phyloP scores from a whole-genome alignment of 2,888 invertebrate genomes.

The Tipula confusa region DNA sequence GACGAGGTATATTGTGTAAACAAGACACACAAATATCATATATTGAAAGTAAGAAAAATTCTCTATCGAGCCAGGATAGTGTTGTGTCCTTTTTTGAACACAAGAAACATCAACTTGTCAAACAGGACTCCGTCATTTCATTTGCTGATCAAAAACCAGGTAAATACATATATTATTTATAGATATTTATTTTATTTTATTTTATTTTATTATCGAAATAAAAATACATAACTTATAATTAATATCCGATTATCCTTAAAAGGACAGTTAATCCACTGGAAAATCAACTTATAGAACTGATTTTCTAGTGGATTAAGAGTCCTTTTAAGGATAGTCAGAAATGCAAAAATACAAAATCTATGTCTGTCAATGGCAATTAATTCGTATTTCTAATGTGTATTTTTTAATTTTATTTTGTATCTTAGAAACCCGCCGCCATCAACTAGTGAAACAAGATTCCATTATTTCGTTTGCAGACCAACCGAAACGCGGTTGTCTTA shows the following conservation, averaged over 20 bases:
- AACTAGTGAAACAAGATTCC: conserved; percentile 49
- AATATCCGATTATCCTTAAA: too few relatives aligned
- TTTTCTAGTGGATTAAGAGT: too few relatives aligned
- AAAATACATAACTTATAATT: too few relatives aligned
- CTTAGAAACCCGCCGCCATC: conserved; percentile 42
- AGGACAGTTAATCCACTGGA: too few relatives aligned
- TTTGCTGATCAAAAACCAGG: conserved; percentile 49
- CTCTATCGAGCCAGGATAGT: conserved; percentile 39
- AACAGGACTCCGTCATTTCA: conserved; percentile 50
- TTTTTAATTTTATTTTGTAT: too few relatives aligned
- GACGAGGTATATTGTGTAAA: conserved; percentile 42
- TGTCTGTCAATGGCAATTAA: too few relatives aligned
- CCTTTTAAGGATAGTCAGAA: too few relatives aligned
- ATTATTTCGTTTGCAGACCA: conserved; percentile 51
- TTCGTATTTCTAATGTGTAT: too few relatives aligned
- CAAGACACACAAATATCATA: conserved; percentile 42
- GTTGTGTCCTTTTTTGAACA: conserved; percentile 43
- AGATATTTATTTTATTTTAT: background rate
- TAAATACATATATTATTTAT: conserved; percentile 34
- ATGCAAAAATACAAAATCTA: too few relatives aligned
- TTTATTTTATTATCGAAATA: too few relatives aligned
- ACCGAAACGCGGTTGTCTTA: conserved; percentile 44
- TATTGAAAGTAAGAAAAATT: conserved; percentile 38
- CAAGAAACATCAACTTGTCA: conserved; percentile 48
- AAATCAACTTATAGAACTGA: too few relatives aligned